Base-by-base conservation (phyloP, 1,140 invertebrate species). In the Polypedilum vanderplanki region DNA sequence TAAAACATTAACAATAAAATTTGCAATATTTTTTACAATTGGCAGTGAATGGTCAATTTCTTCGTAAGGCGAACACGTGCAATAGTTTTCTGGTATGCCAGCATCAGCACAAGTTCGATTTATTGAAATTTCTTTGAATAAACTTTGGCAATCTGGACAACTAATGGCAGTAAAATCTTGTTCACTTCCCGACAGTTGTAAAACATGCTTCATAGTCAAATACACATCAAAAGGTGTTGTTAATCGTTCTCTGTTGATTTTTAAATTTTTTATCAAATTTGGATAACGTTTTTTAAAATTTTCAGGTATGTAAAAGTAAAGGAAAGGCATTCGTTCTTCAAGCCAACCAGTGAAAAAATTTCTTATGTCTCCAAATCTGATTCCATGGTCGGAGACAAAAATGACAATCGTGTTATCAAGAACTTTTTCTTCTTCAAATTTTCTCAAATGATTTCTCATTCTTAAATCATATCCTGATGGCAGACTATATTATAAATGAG, bases 381-480 rank as follows among this genome's bases (percentile, higher is more conserved):
- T 88, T 0, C 95, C 95, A 80, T 96, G 94, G 79, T 97, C 95
- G 78, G 93, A 93, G 76, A 94, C 83, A 40, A 95, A 88, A 1
- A 94, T 83, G 0, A 96, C 79, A 65, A 86, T 82, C 0, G 88
- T 87, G 74, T 88, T 88, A 41, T 90, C 85, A 75, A 88, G 77
- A 0, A 86, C 77, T 0, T 84, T 84, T 4, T 79, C 80, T 0
- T 80, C 75, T 8, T 84, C 80, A 5, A 90, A 76, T 3, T 83
- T 80, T 65, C 84, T 77, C 17, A 91, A 83, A 75, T 86, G 89
- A 2, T 78, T 74, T 0, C 81, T 76, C 5, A 89, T 77, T 57
- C 84, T 81, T 0, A 79, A 76, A 77, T 92, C 90, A 79, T 89
- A 86, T 7, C 85, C 81, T 1, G 85, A 85, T 0, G 87, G 84